Evolutionary conservation across 2,888 invertebrate species (phyloP).

Genomic region (Chorisops tibialis): DNA sequence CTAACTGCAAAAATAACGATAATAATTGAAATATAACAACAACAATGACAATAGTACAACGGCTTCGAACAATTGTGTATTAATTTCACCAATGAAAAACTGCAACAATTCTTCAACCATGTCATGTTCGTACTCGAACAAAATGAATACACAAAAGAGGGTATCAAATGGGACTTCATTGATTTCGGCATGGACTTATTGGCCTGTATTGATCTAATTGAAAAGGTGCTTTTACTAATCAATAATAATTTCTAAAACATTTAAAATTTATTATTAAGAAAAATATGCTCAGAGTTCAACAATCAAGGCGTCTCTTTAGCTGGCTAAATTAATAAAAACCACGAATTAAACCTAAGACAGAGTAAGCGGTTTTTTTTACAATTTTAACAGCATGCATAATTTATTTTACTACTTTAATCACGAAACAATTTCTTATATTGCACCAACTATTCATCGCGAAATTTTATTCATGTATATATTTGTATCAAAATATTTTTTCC

Average conservation of each 20-base stretch:
- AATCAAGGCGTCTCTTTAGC: not conserved
- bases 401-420: too few species aligned
- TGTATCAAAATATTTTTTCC: not conserved
- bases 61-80: conserved; percentile 99
- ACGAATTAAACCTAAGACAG: not conserved
- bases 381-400: not conserved
- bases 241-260: not conserved
- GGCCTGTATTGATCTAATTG: conserved; percentile 97
- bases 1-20: conserved; percentile 6
- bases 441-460: not conserved
- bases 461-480: not conserved
- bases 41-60: conserved; percentile 69
- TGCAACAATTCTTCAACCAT: conserved; percentile 99
- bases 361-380: conserved; percentile 16
- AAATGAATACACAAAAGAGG: conserved; percentile 97
- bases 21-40: not conserved
- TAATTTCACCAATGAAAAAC: conserved; percentile 99
- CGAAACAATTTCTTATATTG: not conserved
- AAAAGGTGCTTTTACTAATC: conserved; percentile 71
- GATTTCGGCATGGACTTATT: conserved; percentile 99
- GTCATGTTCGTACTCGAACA: conserved; percentile 99
- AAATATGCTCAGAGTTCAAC: not conserved
- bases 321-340: conserved; percentile 1
- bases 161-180: conserved; percentile 97
- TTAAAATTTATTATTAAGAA: too few species aligned